Evolutionary conservation across 2,113 vertebrate genomes (phyloP), one percentile per base, ranked within the genome.

Genomic region (Cyanoramphus novaezelandiae): DNA sequence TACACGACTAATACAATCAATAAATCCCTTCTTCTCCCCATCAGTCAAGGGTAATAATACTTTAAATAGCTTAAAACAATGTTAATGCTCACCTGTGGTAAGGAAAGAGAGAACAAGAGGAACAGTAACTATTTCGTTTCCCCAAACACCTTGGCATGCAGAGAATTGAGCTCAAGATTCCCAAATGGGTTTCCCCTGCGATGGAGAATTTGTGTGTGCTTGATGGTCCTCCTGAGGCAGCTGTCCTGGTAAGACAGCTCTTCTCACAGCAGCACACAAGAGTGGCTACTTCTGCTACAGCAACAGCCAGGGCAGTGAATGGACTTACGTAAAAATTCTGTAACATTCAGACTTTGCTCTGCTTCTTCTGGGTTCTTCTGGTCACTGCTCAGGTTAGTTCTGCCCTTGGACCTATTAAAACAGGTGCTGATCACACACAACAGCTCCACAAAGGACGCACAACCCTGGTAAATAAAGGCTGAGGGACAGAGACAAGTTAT

Each of bases 221-320:
- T 2, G 5, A 9, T 11, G 3, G 39, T 60, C 19, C 18, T 74
- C 24, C 80, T 33, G 10, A 64, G 67, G 18, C 29, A 47, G 33
- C 15, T 55, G 3, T 35, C 12, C 47, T 4, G 1, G 6, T 17
- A 33, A 74, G 25, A 7, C 19, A 37, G 35, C 24, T 21, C 14
- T 79, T 37, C 71, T 44, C 17, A 57, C 17, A 53, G 19, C 20
- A 67, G 14, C 0, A 0, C 9, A 16, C 6, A 68, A 39, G 7
- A 80, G 15, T 1, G 1, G 16, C n/a, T 57, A 7, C 31, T 74
- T 84, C 81, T 70, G 29, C 55, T 60, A 17, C 27, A 65, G 41
- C 1, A 0, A 8, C 11, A 65, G 17, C 29, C 5, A 1, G n/a
- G 17, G 24, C 63, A 62, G 29, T 9, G 31, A 52, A 65, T 6